Evolutionary conservation across 2,888 invertebrate genomes (phyloP), one percentile per base, ranked within the genome.

Genomic region (Lasioglossum vierecki): DNA sequence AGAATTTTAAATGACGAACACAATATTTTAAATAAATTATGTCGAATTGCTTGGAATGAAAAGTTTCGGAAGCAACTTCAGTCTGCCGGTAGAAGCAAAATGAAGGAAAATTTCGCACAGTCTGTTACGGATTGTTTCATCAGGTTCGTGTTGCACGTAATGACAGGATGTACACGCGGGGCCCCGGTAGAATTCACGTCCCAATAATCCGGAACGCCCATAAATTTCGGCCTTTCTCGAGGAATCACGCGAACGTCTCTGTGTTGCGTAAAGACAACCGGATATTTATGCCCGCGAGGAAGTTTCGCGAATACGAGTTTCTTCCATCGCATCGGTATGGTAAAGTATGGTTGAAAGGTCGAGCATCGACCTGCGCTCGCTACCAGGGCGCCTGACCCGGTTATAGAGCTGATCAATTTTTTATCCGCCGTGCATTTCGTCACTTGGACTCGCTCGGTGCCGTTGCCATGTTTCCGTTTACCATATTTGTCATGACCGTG

Each of bases 361-460:
- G 90, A 90, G 85, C 89, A 88, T 90, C 90, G 90, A 90, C 90
- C 90, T 90, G 88, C 73, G 73, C 90, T 76, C 74, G 80, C 84
- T 85, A 83, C 86, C 79, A 79, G 80, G 83, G 53, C 77, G 76
- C 46, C 53, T 90, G 89, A 90, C 90, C 90, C 82, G 90, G 90
- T 90, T 89, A 90, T 83, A 86, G 60, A 76, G 76, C 60, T 83
- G 71, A 85, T 89, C 76, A 86, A 90, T 90, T 89, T 86, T 90
- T 89, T 86, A 90, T 86, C 85, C 26, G 13, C 70, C 78, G 53
- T 30, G 66, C 79, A 82, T 85, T 86, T 86, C 82, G 76, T 86
- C 85, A 79, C 82, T 74, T 76, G 57, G 11, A 13, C 70, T 74
- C 60, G 80, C 73, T 57, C 76, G 80, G 44, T 74, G 73, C 77